phyloP scores from a whole-genome alignment of 1,140 invertebrate species.

The Listronotus bonariensis region DNA sequence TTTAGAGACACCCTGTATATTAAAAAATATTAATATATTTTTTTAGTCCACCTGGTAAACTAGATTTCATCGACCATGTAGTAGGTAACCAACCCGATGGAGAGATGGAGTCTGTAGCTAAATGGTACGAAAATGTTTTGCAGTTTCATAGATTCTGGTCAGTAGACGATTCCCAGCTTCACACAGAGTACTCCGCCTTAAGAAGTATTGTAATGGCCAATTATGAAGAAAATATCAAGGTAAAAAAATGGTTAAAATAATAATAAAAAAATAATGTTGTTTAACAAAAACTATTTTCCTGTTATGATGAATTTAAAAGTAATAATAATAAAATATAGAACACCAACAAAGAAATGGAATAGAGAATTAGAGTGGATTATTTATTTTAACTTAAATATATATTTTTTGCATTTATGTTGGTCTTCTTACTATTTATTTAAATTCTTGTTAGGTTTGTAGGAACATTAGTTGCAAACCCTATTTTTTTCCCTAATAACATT shows the following conservation, averaged over 20 bases:
- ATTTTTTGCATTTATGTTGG: no score
- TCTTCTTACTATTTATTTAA: no score
- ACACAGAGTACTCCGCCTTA: constrained; percentile 94
- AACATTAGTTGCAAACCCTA: no score
- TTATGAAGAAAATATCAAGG: constrained; percentile 96
- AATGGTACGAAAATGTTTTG: constrained; percentile 93
- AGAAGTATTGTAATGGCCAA: constrained; percentile 97
- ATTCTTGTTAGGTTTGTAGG: no score
- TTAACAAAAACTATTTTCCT: background rate
- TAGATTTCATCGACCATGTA: constrained; percentile 95
- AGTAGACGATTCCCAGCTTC: constrained; percentile 94
- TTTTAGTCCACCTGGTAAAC: constrained; percentile 70
- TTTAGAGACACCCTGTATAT: no score
- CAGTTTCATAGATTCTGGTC: constrained; percentile 99
- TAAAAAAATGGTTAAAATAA: constrained; percentile 45
- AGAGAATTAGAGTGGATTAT: no score
- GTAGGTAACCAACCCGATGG: constrained; percentile 96
- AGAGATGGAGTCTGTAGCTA: constrained; percentile 83
- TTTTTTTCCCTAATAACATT: no score
- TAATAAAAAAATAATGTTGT: background rate
- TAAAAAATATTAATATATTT: no score
- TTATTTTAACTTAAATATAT: no score
- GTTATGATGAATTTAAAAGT: background rate
- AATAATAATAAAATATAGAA: no score
- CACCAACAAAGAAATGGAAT: no score